Evolutionary conservation across 2,888 invertebrate genomes (phyloP).

Genomic region (Brassicogethes aeneus): DNA sequence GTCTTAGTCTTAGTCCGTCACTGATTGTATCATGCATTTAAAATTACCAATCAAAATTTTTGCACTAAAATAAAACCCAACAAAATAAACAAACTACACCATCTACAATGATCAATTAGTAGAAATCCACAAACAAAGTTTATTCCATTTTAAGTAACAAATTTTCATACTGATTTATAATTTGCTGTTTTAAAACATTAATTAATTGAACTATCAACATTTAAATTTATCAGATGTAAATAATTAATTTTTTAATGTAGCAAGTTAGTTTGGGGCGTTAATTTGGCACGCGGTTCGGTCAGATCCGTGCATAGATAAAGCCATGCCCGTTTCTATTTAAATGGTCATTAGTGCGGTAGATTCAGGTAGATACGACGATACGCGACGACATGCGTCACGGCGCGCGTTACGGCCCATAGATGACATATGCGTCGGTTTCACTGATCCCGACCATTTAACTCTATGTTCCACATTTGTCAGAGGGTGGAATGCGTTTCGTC

Average conservation of each 20-base stretch:
- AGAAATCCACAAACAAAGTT: no score
- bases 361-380: conserved; percentile 35
- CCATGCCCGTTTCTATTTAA: conserved; percentile 24
- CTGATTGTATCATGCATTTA: no score
- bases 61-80: no score
- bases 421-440: conserved; percentile 35
- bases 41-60: no score
- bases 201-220: no score
- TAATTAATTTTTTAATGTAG: background rate
- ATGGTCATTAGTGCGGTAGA: conserved; percentile 37
- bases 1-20: no score
- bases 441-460: conserved; percentile 27
- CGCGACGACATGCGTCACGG: conserved; percentile 39
- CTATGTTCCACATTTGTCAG: conserved; percentile 12
- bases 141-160: no score
- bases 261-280: background rate
- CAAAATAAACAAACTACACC: no score
- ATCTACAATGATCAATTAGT: no score
- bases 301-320: background rate
- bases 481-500: conserved; percentile 10
- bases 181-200: no score
- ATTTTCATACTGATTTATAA: no score
- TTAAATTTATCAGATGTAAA: no score
- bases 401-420: conserved; percentile 39
- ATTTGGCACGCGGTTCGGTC: conserved; percentile 1